Evolutionary conservation across 1,140 invertebrate genomes (phyloP), one percentile per base, ranked within the genome.

Genomic region (Caerostris extrusa): DNA sequence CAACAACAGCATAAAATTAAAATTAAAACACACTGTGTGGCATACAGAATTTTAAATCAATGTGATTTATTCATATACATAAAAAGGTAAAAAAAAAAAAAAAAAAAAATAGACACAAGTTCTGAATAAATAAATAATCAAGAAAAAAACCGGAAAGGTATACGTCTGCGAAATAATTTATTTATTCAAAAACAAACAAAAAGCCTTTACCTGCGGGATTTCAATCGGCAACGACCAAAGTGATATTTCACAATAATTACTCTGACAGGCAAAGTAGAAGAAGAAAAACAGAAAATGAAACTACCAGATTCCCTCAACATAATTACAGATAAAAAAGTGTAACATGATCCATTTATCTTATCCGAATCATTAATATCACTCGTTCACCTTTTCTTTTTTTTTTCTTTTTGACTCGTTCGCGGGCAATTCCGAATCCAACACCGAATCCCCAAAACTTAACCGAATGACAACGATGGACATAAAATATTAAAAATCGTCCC

Each of bases 291-390:
- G n/a, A n/a, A 67, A 67, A 2, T n/a, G 10, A 67, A 67, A n/a
- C 61, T 67, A 67, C 61, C 17, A 67, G 61, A 67, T 67, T 17
- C 61, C n/a, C 17, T 10, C 34, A 53, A 10, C 14, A 77, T 77
- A 77, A 77, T 77, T 77, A 77, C 71, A 77, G 7, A 12, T 34
- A 77, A 50, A 77, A 69, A 50, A 77, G 34, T 77, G 71, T 50
- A 8, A 50, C 19, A 77, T 12, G 34, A 77, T 50, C 34, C 19
- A 77, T 77, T 77, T 50, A 77, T 77, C 71, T 50, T 12, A 12
- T 77, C 53, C 34, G 14, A 77, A 77, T 34, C 71, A 77, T 77
- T 14, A 77, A 77, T 77, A 50, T 77, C 69, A 71, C n/a, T 67
- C 7, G 69, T 8, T 34, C 19, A 34, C 69, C 10, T 71, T 71